A percentile compares a stretch with the other conserved stretches of the same genome.
Evolutionary conservation across 2,797 vertebrate genomes (phyloP).

Genomic region (Sebastes kiyomatsui): DNA sequence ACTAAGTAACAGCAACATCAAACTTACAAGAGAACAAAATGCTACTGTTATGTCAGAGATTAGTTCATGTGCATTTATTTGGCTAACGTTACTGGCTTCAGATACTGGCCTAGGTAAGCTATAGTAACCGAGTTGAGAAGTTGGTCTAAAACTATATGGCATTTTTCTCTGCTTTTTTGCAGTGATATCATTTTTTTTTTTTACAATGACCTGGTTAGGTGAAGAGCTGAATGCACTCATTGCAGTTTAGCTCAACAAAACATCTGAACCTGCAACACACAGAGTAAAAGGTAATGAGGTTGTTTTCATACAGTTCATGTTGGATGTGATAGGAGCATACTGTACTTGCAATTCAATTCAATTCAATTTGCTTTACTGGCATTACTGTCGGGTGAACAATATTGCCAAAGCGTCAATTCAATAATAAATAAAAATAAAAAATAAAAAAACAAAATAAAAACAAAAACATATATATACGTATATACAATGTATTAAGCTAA

Average conservation of each 20-base stretch:
- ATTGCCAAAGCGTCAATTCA: too few relatives aligned
- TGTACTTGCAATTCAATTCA: not conserved
- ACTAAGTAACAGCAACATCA: not conserved
- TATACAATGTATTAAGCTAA: too few relatives aligned
- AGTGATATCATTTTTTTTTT: not conserved
- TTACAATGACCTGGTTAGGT: not conserved
- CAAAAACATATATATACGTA: too few relatives aligned
- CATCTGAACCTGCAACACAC: not conserved
- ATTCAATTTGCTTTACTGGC: too few relatives aligned
- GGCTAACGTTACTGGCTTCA: not conserved
- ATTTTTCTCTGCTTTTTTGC: not conserved
- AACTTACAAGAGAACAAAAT: not conserved
- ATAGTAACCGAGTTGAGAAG: not conserved
- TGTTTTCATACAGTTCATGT: not conserved
- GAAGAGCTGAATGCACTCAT: not conserved
- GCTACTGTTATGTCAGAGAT: not conserved
- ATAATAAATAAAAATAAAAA: too few relatives aligned
- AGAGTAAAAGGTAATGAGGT: not conserved
- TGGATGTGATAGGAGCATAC: not conserved
- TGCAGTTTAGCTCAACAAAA: not conserved
- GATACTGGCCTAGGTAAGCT: not conserved
- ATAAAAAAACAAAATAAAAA: too few relatives aligned
- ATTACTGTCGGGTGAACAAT: too few relatives aligned
- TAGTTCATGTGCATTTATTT: not conserved
- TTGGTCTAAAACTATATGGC: not conserved